Evolutionary conservation across 2,797 vertebrate genomes (phyloP), one percentile per base, ranked within the genome.

Genomic region (Lagodon rhomboides): DNA sequence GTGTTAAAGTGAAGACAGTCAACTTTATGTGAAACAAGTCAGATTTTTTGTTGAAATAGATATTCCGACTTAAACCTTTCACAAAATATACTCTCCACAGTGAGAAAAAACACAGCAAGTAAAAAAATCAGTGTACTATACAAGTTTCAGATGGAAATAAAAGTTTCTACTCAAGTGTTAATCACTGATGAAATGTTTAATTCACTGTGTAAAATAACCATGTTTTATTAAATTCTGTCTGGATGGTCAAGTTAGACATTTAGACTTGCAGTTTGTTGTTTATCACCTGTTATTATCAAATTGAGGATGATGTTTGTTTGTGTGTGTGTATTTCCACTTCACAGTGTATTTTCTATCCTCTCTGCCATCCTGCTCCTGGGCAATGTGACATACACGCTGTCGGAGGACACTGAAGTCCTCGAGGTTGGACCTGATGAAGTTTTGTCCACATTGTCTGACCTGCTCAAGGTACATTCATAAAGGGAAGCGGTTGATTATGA

Each of bases 311-410:
- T 67, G 22, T 61, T 16, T 73, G 41, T 79, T 27, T 80, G 38
- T 78, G 4, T 49, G 17, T 75, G 54, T 75, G 23, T 77, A 1
- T 85, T 27, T 74, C 34, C 16, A 22, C n/a, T 41, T 4, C 71
- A 53, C 74, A 93, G 98, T 86, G 98, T 99, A 88, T 99, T 99
- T 90, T 96, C 97, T 22, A 73, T 97, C 61, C 96, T 99, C 23
- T 99, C 98, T 1, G 97, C 97, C 75, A 97, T 99, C 85, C 94
- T 99, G 69, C 96, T 96, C 88, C 90, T 99, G 94, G 98, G 98
- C 55, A 99, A 99, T 0, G 91, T 99, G 87, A 97, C 93, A 0
- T 98, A 96, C 84, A 94, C 93, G 43, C 94, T 87, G 50, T 92
- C 96, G 0, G 95, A 96, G 65, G 95, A 95, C 3, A 93, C 96